A percentile compares a stretch with the other conserved stretches of the same genome.
Evolutionary conservation across 2,888 invertebrate genomes (phyloP).

Genomic region (Cosmorhoe ocellata): DNA sequence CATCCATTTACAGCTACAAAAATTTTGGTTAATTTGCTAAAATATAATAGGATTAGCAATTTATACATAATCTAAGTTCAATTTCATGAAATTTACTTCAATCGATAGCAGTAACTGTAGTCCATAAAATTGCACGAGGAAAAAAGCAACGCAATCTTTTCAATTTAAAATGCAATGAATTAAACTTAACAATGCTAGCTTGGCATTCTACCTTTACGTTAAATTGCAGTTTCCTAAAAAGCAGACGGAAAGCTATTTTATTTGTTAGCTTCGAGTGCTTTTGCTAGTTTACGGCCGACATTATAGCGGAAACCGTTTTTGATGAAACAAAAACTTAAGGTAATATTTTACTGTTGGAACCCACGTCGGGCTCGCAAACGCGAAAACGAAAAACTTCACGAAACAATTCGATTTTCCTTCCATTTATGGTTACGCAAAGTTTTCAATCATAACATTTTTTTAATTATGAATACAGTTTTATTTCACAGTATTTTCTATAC

Average conservation of each 20-base stretch:
- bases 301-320: no score
- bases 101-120: slow-evolving; percentile 2
- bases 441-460: neutral
- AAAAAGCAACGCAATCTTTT: slow-evolving; percentile 10
- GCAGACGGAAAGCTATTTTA: no score
- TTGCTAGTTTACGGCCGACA: no score
- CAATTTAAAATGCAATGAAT: slow-evolving; percentile 18
- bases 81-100: neutral
- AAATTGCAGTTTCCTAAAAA: neutral
- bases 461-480: no score
- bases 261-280: neutral
- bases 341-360: slow-evolving; percentile 7
- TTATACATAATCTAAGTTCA: no score
- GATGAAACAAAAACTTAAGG: neutral
- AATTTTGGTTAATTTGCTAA: no score
- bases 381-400: slow-evolving; percentile 9
- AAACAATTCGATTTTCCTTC: slow-evolving; percentile 3
- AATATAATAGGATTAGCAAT: no score
- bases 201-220: slow-evolving; percentile 9
- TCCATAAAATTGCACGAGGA: neutral
- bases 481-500: no score
- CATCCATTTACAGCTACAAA: no score
- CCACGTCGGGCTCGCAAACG: slow-evolving; percentile 2
- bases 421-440: slow-evolving; percentile 1
- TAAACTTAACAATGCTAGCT: slow-evolving; percentile 14